Percentiles rank a stretch among this genome's conserved stretches.
Evolutionary conservation across 2,113 vertebrate genomes (phyloP).

Genomic region (Xiphophorus hellerii): DNA sequence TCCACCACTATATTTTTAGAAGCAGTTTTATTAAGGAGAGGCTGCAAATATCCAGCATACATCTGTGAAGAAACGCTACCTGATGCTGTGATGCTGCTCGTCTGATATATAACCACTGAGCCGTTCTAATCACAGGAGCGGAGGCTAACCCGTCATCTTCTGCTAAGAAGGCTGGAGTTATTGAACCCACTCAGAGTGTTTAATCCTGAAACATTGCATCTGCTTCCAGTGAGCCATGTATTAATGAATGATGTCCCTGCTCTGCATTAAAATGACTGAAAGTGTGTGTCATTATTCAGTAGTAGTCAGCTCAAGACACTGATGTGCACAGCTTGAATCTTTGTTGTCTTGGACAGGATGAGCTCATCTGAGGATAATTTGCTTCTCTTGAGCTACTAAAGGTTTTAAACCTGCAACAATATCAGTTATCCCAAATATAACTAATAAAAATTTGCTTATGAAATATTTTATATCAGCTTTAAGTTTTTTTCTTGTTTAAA

Average conservation of each 20-base stretch:
- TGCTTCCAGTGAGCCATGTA: background rate
- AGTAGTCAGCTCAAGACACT: background rate
- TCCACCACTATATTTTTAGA: background rate
- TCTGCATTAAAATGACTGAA: too few species aligned
- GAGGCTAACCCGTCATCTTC: constrained; percentile 31
- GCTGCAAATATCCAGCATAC: background rate
- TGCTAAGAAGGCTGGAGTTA: constrained; percentile 24
- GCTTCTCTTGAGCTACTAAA: background rate
- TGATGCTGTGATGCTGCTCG: constrained; percentile 3
- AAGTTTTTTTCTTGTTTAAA: too few species aligned
- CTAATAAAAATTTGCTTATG: background rate
- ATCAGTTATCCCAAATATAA: background rate
- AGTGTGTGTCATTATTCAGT: background rate
- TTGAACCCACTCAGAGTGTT: constrained; percentile 10
- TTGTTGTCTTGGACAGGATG: too few species aligned
- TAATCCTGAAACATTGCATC: constrained; percentile 2
- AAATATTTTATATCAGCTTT: background rate
- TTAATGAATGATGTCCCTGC: background rate
- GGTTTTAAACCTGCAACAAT: background rate
- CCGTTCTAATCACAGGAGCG: constrained; percentile 24
- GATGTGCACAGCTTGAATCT: constrained; percentile 10
- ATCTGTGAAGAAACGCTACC: background rate
- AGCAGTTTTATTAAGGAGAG: background rate
- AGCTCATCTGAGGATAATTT: background rate
- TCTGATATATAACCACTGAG: constrained; percentile 16